These are phyloP conservation scores for Drosophila imparisetae DNA, from an alignment of 2,888 invertebrate species.

Conservation along the genomic window DNA sequence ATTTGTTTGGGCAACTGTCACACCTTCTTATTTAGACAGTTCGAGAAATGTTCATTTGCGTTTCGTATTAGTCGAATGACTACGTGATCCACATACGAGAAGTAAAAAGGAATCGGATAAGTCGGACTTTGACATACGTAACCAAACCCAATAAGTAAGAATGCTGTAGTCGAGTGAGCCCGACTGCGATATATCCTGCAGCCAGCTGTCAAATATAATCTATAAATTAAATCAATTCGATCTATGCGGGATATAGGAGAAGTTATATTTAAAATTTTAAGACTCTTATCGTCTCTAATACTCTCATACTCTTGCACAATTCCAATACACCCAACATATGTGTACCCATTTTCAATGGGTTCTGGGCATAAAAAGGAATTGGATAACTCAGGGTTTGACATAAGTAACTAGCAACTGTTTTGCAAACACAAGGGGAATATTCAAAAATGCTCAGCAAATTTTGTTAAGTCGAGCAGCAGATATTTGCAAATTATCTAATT, in stretches of 20 bases:
- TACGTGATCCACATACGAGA: slow-evolving; percentile 68
- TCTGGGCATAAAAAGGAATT: not conserved
- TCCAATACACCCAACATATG: not conserved
- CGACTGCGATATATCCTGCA: not conserved
- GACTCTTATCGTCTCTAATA: not conserved
- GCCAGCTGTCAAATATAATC: not conserved
- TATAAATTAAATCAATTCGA: not conserved
- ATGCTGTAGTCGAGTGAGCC: not conserved
- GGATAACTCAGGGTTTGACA: not conserved
- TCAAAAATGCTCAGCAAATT: not conserved
- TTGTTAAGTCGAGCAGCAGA: not conserved
- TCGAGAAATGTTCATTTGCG: slow-evolving; percentile 63
- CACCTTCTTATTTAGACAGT: slow-evolving; percentile 19
- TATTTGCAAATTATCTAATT: not conserved
- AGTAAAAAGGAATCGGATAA: slow-evolving; percentile 4
- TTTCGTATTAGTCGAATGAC: slow-evolving; percentile 66
- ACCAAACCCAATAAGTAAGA: not conserved
- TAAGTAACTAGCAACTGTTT: not conserved
- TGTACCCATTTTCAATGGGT: not conserved
- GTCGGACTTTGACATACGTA: slow-evolving; percentile 1
- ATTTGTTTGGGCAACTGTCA: slow-evolving; percentile 6
- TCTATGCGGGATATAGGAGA: too few relatives aligned
- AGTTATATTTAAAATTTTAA: not conserved
- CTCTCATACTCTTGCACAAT: not conserved
- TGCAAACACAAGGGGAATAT: not conserved